Percentiles rank a stretch among this genome's conserved stretches.
Conservation (phyloP, 2,797 vertebrate genomes). For the Pipistrellus pygmaeus region DNA sequence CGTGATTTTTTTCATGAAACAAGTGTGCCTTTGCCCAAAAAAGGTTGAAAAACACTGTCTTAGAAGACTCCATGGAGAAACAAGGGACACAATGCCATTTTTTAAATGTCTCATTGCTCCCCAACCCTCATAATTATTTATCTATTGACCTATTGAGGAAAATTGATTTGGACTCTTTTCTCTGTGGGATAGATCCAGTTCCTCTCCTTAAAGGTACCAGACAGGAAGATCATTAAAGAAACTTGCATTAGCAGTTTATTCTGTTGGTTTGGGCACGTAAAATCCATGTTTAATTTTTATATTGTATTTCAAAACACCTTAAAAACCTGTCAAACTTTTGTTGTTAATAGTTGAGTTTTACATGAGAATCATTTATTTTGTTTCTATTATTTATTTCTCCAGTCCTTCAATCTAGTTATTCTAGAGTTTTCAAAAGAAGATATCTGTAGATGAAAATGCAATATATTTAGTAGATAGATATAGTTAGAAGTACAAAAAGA, state of each 20-base stretch:
- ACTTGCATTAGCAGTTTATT: conserved; percentile 21
- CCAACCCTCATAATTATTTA: not conserved
- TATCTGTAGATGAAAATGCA: not conserved
- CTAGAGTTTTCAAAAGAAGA: conserved; percentile 23
- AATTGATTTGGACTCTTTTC: conserved; percentile 4
- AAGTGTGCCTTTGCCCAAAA: too few relatives aligned
- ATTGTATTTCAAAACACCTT: conserved; percentile 23
- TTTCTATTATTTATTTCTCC: conserved; percentile 31
- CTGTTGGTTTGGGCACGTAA: not conserved
- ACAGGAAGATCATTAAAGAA: conserved; percentile 36
- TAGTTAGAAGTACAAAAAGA: not conserved
- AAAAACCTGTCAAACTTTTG: not conserved
- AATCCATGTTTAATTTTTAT: conserved; percentile 48
- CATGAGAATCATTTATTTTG: conserved; percentile 43
- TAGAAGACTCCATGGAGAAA: conserved; percentile 24
- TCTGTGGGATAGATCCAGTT: not conserved
- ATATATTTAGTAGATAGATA: not conserved
- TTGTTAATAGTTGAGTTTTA: conserved; percentile 46
- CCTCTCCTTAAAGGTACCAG: not conserved
- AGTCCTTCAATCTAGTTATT: conserved; percentile 35
- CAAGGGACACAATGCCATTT: not conserved
- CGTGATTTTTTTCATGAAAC: too few relatives aligned
- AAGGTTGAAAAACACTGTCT: too few relatives aligned
- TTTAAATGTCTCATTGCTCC: not conserved
- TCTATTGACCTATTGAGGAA: conserved; percentile 33